A percentile compares a stretch with the other conserved stretches of the same genome.
These are phyloP conservation scores for Campoletis raptor DNA, from an alignment of 2,888 invertebrate species.

Conservation along the genomic window DNA sequence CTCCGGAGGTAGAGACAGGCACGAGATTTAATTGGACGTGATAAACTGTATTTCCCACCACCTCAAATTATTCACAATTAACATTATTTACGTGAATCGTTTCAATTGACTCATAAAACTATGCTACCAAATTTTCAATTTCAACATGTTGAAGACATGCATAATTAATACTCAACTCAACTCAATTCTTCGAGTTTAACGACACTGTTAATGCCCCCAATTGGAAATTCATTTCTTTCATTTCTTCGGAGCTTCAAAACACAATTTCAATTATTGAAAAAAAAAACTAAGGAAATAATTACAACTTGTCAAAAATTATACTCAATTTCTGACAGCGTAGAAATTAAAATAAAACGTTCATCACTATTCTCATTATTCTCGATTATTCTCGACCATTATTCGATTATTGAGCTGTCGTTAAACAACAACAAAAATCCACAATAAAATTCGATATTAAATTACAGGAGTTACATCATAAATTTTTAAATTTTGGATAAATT, in stretches of 20 bases:
- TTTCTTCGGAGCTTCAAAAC: background rate
- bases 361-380: no score
- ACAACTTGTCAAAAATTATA: background rate
- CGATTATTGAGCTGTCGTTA: no score
- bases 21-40: conserved; percentile 50
- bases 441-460: no score
- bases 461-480: no score
- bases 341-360: background rate
- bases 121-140: background rate
- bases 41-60: conserved; percentile 8
- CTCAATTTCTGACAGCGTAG: background rate
- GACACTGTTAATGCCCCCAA: background rate
- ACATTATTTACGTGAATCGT: background rate
- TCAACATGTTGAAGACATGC: background rate
- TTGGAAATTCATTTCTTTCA: background rate
- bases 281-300: background rate
- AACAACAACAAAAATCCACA: no score
- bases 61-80: conserved; percentile 7
- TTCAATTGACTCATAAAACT: background rate
- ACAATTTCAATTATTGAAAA: background rate
- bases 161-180: background rate
- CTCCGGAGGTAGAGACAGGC: conserved; percentile 26
- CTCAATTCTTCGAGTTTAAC: background rate
- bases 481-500: no score
- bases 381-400: background rate